Base-by-base conservation (phyloP, 2,797 vertebrate genomes). In the Sebastes iracundus region DNA sequence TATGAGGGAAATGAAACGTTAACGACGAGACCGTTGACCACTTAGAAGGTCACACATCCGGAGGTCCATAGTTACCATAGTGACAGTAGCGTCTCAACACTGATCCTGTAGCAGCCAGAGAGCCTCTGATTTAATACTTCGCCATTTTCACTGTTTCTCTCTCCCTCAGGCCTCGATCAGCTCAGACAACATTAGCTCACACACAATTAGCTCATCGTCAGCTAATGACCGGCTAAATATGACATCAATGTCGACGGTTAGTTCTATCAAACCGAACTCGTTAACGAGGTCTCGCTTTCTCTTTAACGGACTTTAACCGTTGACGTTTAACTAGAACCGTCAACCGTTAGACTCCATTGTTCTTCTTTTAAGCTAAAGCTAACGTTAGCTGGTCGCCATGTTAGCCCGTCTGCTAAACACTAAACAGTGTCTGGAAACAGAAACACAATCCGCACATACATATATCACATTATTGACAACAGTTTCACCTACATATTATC, bases 131-230 rank as follows among this genome's bases (percentile, higher is more conserved):
- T 78, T 71, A 65, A 77, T 3, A 69, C 68, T 70, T 90, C 93
- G 93, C 93, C 93, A 94, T 94, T 92, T 94, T 93, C 63, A 10
- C 63, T 2, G 55, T n/a, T 42, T 75, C 73, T 85, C 61, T 79
- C 87, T 76, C 77, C 87, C 67, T 9, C 63, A 71, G 4, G 11
- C 52, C 56, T 62, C 49, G 13, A 11, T 61, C 10, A 30, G 20
- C 22, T 38, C 46, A 2, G 53, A 4, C 11, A 61, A 68, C 28
- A 49, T 56, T 52, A 64, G 11, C 49, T 25, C 6, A 14, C 5
- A 64, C 4, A 25, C 1, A 13, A 13, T 33, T 35, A 81, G 18
- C 64, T 13, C 2, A 65, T 3, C 14, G 14, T 25, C 27, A 13
- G n/a, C n/a, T 18, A 18, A 9, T 11, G 0, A 1, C 1, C 7